phyloP scores from a whole-genome alignment of 2,888 invertebrate species.

The Habrosyne pyritoides region DNA sequence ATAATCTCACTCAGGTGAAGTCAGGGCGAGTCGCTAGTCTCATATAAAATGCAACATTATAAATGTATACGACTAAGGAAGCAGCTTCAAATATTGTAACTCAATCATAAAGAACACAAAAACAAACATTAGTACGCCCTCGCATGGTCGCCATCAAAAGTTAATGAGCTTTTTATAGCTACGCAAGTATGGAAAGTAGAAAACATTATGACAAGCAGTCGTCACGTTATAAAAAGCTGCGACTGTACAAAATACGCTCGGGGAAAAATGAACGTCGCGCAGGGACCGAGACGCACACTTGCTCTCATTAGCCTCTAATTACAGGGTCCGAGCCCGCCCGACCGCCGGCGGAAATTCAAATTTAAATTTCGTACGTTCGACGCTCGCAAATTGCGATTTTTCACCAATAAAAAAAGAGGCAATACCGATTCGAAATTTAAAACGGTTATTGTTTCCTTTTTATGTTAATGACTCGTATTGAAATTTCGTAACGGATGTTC shows the following conservation, averaged over 20 bases:
- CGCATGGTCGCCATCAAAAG: constrained; percentile 46
- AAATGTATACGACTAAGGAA: neutral
- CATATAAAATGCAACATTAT: neutral
- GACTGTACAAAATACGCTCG: constrained; percentile 55
- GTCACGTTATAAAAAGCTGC: constrained; percentile 63
- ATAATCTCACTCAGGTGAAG: no score
- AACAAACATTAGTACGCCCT: constrained; percentile 39
- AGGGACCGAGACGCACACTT: constrained; percentile 54
- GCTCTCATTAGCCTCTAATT: constrained; percentile 81
- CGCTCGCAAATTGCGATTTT: constrained; percentile 75
- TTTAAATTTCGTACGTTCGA: constrained; percentile 71
- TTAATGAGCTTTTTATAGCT: constrained; percentile 54
- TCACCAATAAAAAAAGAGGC: constrained; percentile 71
- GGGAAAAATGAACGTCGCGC: constrained; percentile 55
- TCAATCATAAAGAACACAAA: constrained; percentile 22
- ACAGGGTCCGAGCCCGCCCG: constrained; percentile 46
- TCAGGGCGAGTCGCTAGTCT: neutral
- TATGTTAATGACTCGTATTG: constrained; percentile 79
- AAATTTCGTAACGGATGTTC: constrained; percentile 71
- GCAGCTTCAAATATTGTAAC: neutral
- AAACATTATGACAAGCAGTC: constrained; percentile 52
- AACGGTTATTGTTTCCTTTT: constrained; percentile 82
- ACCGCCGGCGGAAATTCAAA: constrained; percentile 72
- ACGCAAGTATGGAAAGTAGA: constrained; percentile 44
- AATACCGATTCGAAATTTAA: constrained; percentile 75